A percentile compares a stretch with the other conserved stretches of the same genome.
phyloP scores from a whole-genome alignment of 2,888 invertebrate species.

The Mactromeris polynyma region DNA sequence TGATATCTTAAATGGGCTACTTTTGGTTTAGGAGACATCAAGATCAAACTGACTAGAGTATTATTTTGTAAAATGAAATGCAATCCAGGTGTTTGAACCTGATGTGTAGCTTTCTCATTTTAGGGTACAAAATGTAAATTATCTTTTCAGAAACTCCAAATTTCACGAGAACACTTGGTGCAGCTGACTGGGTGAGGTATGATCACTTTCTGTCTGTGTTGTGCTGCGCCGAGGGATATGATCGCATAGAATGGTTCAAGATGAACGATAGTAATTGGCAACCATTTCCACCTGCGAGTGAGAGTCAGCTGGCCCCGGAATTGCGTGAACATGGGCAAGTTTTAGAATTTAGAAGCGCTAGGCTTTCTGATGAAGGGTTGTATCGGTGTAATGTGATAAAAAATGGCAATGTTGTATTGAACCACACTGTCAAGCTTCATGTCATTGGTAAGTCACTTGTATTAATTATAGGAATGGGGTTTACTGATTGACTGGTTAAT shows the following conservation, averaged over 20 bases:
- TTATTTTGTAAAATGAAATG: no score
- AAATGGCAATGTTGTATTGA: background rate
- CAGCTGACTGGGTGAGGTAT: background rate
- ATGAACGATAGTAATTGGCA: background rate
- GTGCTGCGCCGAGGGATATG: conserved; percentile 33
- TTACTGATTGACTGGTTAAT: no score
- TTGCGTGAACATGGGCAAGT: conserved; percentile 18
- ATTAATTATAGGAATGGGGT: no score
- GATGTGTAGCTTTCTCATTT: no score
- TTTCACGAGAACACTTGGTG: conserved; percentile 13
- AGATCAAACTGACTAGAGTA: no score
- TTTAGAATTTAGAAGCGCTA: background rate
- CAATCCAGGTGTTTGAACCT: no score
- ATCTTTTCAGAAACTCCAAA: conserved; percentile 14
- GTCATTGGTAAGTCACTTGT: conserved; percentile 18
- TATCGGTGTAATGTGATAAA: conserved; percentile 12
- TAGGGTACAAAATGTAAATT: no score
- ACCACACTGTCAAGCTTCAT: background rate
- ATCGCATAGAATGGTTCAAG: background rate
- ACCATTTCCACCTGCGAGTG: background rate
- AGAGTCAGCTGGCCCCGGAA: background rate
- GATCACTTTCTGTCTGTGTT: background rate
- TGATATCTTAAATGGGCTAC: no score
- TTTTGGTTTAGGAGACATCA: no score
- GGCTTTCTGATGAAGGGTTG: background rate